Evolutionary conservation across 1,140 invertebrate species (phyloP), one percentile per base, ranked within the genome.

Genomic region (Callitettix versicolor): DNA sequence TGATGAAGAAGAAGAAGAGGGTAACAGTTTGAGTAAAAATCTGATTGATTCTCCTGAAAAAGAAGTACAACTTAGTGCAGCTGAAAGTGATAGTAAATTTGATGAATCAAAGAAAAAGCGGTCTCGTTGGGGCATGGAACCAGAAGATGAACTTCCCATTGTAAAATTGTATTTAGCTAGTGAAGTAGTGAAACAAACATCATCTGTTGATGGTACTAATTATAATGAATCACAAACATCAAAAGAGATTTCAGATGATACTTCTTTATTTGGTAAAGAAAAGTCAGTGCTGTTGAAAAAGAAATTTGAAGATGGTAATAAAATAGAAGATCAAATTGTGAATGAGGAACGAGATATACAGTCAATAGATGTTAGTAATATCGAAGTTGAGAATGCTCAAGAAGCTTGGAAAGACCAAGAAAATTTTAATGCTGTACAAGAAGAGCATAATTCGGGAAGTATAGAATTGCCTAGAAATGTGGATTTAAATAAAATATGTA

Each of bases 1-100:
- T 26, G 40, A 41, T 42, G 34, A 38, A 14, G 53, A 55, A 12
- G 44, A 55, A n/a, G 42, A 34, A 20, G 51, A 53, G 15, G 40
- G n/a, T 11, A 44, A 21, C n/a, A 49, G 34, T 26, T 38, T 30
- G 9, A 9, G 26, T 30, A 30, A 30, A 30, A 30, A 30, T 30
- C 9, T 30, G 26, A 30, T 30, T 9, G 26, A 30, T 9, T 30
- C 26, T 30, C 26, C 26, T 30, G 21, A 17, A 42, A 43, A 30
- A 14, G 15, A 17, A 21, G 18, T 17, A n/a, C 40, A 7, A 53
- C 22, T 17, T 48, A 11, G 11, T 48, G 2, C 12, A 21, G 7
- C 18, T n/a, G n/a, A n/a, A 21, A 26, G 22, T 30, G 24, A 24
- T 26, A n/a, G n/a, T 33, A 22, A 48, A 15, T 14, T 12, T 22